These are phyloP conservation scores for Dicaeum eximium DNA, from an alignment of 2,113 vertebrate species.

Conservation along the genomic window DNA sequence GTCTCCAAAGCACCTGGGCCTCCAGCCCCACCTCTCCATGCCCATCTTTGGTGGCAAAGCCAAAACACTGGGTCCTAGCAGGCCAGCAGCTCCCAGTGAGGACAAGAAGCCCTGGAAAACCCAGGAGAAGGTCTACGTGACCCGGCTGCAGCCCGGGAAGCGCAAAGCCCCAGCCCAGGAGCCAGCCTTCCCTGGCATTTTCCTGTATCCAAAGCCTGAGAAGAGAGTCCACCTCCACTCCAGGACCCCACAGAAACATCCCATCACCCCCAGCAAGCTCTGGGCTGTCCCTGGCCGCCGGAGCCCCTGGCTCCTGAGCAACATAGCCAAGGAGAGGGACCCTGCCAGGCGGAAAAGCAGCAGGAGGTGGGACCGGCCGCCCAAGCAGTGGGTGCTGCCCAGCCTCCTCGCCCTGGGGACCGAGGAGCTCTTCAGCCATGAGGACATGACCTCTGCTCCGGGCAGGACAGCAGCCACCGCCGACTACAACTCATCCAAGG, in stretches of 20 bases:
- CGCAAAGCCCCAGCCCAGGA: constrained; percentile 30
- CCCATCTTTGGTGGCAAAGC: constrained; percentile 76
- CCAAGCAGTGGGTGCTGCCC: background rate
- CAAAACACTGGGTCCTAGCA: constrained; percentile 23
- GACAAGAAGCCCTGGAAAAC: constrained; percentile 31
- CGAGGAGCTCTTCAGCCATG: background rate
- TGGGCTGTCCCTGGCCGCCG: background rate
- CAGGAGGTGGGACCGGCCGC: background rate
- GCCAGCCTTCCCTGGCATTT: constrained; percentile 77
- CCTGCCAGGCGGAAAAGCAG: background rate
- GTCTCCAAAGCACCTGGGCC: constrained; percentile 57
- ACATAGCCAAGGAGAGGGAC: constrained; percentile 49
- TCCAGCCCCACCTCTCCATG: constrained; percentile 67
- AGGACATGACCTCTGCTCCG: background rate
- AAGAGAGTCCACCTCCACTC: constrained; percentile 75
- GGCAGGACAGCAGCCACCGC: background rate
- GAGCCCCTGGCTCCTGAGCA: constrained; percentile 54
- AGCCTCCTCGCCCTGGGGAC: background rate
- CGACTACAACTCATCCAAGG: constrained; percentile 64
- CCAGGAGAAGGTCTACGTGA: constrained; percentile 89
- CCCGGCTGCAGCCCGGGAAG: constrained; percentile 80
- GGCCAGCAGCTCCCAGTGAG: background rate
- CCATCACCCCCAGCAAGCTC: background rate
- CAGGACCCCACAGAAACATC: constrained; percentile 50
- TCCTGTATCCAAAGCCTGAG: constrained; percentile 81